Base-by-base conservation (phyloP, 2,888 invertebrate species). In the Polietes domitor region DNA sequence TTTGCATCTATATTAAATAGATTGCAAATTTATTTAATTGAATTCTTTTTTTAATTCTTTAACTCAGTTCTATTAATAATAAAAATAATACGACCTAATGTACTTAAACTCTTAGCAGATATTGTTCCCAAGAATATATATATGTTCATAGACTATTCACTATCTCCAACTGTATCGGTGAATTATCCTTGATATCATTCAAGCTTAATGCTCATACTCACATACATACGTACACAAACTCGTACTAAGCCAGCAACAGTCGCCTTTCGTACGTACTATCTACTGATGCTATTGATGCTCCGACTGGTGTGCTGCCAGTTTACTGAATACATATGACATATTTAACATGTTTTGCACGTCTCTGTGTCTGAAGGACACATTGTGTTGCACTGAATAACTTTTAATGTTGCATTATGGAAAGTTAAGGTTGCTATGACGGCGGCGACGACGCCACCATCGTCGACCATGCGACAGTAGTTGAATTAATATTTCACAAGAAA, bases 141-240 rank as follows among this genome's bases (percentile, higher is more conserved):
- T 26, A 24, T 58, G 58, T 58, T 58, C 58, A 58, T 58, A 26
- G 58, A 15, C 58, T 26, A 58, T 58, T 26, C 58, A 26, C 58
- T 58, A 12, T 82, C 75, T 65, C 71, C 71, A 75, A 71, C 75
- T 77, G 63, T 77, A 50, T 75, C 50, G 55, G 32, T 76, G 58
- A 75, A 80, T 84, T 81, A 84, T 80, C 77, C 83, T 84, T 81
- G 83, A 72, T 83, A 83, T 80, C 63, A 77, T 78, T 77, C 75
- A 75, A 80, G 32, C 71, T 80, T 65, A 63, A 77, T 55, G 58
- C 58, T 63, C 55, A 74, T 19, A 61, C n/a, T n/a, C n/a, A n/a
- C 50, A 50, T 17, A 6, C 50, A n/a, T 15, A 61, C n/a, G n/a
- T n/a, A n/a, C 28, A n/a, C n/a, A 2, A 9, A n/a, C 32, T n/a